Base-by-base conservation (phyloP, 2,797 vertebrate species). In the Chloroceryle inda region DNA sequence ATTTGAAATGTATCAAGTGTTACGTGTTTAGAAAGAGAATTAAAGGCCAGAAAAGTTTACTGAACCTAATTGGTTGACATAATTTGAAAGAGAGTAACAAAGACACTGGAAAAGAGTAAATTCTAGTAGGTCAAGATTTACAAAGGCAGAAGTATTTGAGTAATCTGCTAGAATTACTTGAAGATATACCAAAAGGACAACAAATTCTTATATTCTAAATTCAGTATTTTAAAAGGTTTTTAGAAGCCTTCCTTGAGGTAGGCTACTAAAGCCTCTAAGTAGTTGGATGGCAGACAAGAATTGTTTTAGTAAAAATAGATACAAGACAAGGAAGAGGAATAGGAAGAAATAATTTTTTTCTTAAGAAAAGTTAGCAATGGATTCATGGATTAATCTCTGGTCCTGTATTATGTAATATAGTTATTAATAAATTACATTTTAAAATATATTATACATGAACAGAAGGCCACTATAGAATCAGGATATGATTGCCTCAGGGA, bases 401-500 rank as follows among this genome's bases (percentile, higher is more conserved):
- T 76, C 55, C 37, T 76, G 42, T 85, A 77, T 89, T 89, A 59
- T 89, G 52, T 77, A 93, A 93, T 79, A 83, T 11, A 67, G 52
- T 72, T 93, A 92, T 88, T 89, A 94, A 96, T 93, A 90, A 92
- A 87, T 82, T 82, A 82, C n/a, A 80, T 78, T 87, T 87, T 27
- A 56, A 95, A 85, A 94, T 96, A 92, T 98, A 97, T 98, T 96
- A 88, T 96, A 97, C 98, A 97, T 98, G 97, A 98, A 94, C 73
- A 97, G 96, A 97, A 97, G 97, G 97, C 91, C 91, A 94, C 93
- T 91, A 81, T 89, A 92, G 97, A 92, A 96, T 86, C 21, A 96
- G 94, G 96, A 96, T 98, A 95, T 98, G 98, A 97, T 98, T 96
- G 98, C 98, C 98, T 98, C 96, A 97, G 98, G 98, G 98, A n/a